These are phyloP conservation scores for Leuciscus waleckii DNA, from an alignment of 2,797 vertebrate species.

Conservation along the genomic window DNA sequence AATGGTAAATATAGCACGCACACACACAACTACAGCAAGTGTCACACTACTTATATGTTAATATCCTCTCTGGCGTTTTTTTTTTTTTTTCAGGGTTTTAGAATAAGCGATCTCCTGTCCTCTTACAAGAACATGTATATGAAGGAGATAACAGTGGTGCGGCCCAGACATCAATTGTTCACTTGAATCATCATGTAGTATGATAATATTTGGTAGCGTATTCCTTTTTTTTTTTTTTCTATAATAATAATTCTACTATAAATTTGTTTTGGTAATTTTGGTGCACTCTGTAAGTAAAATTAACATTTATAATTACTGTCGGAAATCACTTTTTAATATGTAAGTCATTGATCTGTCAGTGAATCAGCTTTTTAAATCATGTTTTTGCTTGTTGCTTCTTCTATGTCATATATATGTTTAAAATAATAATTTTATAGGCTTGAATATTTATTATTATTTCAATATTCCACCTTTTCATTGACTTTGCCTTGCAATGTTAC, in stretches of 20 bases:
- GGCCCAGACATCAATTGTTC: conserved; percentile 66
- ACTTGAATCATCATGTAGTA: conserved; percentile 41
- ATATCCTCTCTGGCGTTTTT: neutral
- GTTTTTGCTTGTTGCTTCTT: neutral
- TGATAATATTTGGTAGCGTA: neutral
- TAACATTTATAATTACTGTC: neutral
- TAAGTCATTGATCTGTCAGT: neutral
- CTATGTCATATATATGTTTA: neutral
- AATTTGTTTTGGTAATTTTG: neutral
- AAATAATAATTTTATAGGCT: neutral
- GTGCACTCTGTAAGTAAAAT: neutral
- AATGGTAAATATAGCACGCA: conserved; percentile 78
- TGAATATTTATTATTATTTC: conserved; percentile 33
- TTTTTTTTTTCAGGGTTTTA: conserved; percentile 80
- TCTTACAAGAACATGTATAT: conserved; percentile 87
- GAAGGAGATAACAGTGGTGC: conserved; percentile 66
- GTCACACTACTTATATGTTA: neutral
- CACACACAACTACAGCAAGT: neutral
- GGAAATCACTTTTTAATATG: neutral
- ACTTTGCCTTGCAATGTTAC: conserved; percentile 17
- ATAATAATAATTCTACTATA: neutral
- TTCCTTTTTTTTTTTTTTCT: neutral
- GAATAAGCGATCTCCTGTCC: conserved; percentile 90
- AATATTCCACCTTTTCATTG: neutral
- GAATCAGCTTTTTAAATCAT: conserved; percentile 7